Evolutionary conservation across 2,113 vertebrate species (phyloP).

Genomic region (Balaenoptera acutorostrata): DNA sequence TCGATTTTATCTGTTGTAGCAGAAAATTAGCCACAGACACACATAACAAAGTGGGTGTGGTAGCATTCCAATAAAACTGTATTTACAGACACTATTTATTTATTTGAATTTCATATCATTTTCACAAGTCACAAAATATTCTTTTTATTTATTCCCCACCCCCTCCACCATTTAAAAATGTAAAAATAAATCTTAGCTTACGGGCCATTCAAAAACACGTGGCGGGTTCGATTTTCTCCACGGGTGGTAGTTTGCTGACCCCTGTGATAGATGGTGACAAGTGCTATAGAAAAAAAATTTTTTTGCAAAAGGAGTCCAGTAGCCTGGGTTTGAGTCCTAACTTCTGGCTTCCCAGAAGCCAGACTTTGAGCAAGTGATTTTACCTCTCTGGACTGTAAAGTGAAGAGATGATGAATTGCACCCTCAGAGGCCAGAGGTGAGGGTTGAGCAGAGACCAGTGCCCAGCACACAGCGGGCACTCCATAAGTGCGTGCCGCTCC

Average conservation of each 20-base stretch:
- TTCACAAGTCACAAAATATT: background rate
- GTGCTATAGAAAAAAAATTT: no score
- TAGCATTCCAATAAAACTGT: background rate
- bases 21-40: background rate
- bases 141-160: background rate
- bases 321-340: background rate
- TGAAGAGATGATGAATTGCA: background rate
- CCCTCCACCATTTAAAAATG: background rate
- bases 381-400: background rate
- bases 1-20: background rate
- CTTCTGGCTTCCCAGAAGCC: background rate
- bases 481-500: accelerated
- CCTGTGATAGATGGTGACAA: background rate
- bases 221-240: background rate
- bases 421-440: background rate
- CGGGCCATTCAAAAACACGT: background rate
- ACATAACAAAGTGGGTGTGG: background rate
- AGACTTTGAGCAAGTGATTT: background rate
- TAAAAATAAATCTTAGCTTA: background rate
- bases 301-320: background rate
- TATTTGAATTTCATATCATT: background rate
- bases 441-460: background rate
- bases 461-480: background rate
- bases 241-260: background rate
- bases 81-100: background rate